Evolutionary conservation across 2,797 vertebrate species (phyloP), one percentile per base, ranked within the genome.

Genomic region (Chaetodon trifasciatus): DNA sequence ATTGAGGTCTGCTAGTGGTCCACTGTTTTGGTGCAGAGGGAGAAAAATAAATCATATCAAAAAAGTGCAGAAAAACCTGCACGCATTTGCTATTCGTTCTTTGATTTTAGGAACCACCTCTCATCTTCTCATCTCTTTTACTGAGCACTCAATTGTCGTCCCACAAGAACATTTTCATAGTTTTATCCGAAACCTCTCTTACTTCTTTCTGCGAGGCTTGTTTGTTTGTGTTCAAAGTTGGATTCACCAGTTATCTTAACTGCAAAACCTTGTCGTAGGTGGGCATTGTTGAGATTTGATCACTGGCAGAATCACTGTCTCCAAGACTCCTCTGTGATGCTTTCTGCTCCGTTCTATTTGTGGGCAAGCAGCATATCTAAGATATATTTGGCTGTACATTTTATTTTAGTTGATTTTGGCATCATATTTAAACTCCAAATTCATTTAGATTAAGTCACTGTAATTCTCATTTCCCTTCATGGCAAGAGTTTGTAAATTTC

Each of bases 1-100:
- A 78, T 0, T 66, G 83, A 82, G 86, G 74, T 81, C 74, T 77
- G 71, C 77, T 44, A 56, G 71, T 71, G 77, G 65, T 73, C 78
- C 81, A 47, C 62, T 82, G 66, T 86, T 87, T 37, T 49, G 67
- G 63, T 77, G 65, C 49, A 35, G 52, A 55, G 24, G 63, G 57
- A 72, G 60, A 78, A 79, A 60, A 70, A 23, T 19, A 58, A 77
- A 81, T 74, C 21, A 44, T 17, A 67, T 6, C 9, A 55, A 80
- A 76, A 4, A 6, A 53, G 46, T 49, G 10, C 16, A 76, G 78
- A 61, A 71, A 21, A 16, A 28, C 69, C 61, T 24, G 0, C 4
- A 37, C 8, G 6, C 5, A 55, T 50, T 42, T 40, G 46, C 35
- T 52, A 24, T 77, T 39, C 66, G 23, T 65, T 58, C n/a, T 24